These are phyloP conservation scores for Tiphia femorata DNA, from an alignment of 2,888 invertebrate genomes.

Conservation along the genomic window DNA sequence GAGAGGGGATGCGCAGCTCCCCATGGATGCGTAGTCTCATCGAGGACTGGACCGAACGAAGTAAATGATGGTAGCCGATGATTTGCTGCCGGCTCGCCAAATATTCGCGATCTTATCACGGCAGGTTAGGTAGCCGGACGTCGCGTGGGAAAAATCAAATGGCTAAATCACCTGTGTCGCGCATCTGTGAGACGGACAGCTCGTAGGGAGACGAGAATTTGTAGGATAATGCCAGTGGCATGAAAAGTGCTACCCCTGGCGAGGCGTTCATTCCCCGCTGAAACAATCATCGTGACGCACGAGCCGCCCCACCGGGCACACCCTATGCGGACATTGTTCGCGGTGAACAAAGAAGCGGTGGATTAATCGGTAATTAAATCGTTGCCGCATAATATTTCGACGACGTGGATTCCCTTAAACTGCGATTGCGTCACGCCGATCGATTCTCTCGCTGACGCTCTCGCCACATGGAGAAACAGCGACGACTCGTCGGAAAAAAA, in stretches of 20 bases:
- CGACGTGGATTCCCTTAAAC: background rate
- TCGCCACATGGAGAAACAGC: too few relatives aligned
- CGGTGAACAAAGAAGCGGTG: conserved; percentile 27
- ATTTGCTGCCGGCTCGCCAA: conserved; percentile 22
- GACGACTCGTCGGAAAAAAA: too few relatives aligned
- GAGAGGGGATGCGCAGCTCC: background rate
- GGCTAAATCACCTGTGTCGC: conserved; percentile 21
- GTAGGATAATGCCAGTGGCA: too few relatives aligned
- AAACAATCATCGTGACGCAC: conserved; percentile 40
- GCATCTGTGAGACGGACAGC: conserved; percentile 3
- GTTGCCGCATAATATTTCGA: conserved; percentile 16
- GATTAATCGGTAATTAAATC: conserved; percentile 50
- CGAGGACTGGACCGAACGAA: conserved; percentile 7
- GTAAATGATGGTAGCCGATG: conserved; percentile 24
- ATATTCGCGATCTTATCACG: conserved; percentile 21
- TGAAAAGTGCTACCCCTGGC: too few relatives aligned
- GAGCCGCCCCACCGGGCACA: conserved; percentile 12
- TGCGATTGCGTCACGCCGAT: background rate
- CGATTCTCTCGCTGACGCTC: too few relatives aligned
- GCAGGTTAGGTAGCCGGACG: background rate
- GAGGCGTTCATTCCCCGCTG: too few relatives aligned
- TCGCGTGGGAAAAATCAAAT: conserved; percentile 7
- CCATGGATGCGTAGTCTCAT: conserved; percentile 15
- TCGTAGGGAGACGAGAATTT: too few relatives aligned
- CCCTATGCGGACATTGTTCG: conserved; percentile 35